A percentile compares a stretch with the other conserved stretches of the same genome.
These are phyloP conservation scores for Zosterops hypoxanthus DNA, from an alignment of 2,113 vertebrate species.

Conservation along the genomic window DNA sequence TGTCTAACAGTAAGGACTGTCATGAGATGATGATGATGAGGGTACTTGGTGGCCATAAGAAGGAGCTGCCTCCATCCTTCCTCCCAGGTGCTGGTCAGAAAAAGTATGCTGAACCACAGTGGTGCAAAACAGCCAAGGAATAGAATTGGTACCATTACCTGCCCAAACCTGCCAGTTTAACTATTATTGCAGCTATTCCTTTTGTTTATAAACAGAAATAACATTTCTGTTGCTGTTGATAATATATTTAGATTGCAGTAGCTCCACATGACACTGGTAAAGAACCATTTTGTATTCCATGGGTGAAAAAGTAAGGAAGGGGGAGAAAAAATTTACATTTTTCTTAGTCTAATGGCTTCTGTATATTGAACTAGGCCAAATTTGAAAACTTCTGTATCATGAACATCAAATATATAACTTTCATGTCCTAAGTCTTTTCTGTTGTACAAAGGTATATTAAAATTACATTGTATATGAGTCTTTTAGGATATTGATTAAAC, in stretches of 20 bases:
- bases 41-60: neutral
- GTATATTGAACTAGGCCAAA: neutral
- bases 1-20: neutral
- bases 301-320: neutral
- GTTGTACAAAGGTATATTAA: neutral
- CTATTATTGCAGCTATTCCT: neutral
- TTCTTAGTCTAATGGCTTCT: neutral
- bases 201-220: neutral
- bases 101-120: neutral
- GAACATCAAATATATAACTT: neutral
- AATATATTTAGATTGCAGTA: neutral
- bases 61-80: neutral
- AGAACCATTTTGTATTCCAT: neutral
- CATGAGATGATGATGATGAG: neutral
- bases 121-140: neutral
- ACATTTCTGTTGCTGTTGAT: neutral
- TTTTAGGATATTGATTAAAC: neutral
- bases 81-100: neutral
- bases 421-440: neutral
- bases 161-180: neutral
- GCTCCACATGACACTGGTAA: neutral
- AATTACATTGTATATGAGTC: neutral
- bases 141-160: neutral
- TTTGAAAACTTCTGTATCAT: neutral
- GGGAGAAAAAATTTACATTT: accelerated